Conservation (phyloP, 2,797 vertebrate species). For the Micropoecilia bifurca region DNA sequence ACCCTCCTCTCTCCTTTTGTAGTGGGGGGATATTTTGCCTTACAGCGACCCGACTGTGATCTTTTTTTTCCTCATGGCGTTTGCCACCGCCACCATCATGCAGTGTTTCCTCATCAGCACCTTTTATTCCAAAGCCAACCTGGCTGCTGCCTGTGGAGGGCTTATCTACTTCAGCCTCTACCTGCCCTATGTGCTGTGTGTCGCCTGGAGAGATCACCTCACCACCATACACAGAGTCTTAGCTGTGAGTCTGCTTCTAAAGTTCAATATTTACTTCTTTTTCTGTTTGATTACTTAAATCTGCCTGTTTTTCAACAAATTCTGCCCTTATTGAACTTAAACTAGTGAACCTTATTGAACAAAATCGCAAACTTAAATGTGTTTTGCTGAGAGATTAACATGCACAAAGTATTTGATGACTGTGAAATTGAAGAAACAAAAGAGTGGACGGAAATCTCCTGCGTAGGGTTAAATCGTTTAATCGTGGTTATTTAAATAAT, state of each 20-base stretch:
- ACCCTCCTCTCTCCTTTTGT: neutral
- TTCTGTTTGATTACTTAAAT: neutral
- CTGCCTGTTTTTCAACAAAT: neutral
- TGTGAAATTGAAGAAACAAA: neutral
- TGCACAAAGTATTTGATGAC: neutral
- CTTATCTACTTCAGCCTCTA: slow-evolving; percentile 90
- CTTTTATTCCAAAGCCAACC: slow-evolving; percentile 90
- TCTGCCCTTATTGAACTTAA: neutral
- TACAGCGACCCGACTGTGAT: slow-evolving; percentile 86
- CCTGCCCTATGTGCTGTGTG: slow-evolving; percentile 89
- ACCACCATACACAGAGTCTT: slow-evolving; percentile 77
- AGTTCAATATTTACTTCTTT: neutral
- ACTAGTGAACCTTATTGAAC: neutral
- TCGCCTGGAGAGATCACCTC: slow-evolving; percentile 88
- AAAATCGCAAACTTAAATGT: neutral
- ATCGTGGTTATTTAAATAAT: no score
- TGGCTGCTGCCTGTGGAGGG: slow-evolving; percentile 89
- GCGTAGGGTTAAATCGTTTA: no score
- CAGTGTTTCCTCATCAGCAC: slow-evolving; percentile 93
- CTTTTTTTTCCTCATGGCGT: slow-evolving; percentile 88
- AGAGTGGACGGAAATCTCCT: neutral
- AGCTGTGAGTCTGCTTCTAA: slow-evolving; percentile 75
- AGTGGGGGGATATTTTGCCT: slow-evolving; percentile 90
- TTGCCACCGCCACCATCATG: slow-evolving; percentile 90
- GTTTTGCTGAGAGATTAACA: neutral